Evolutionary conservation across 2,888 invertebrate species (phyloP).

Genomic region (Mayetiola destructor): DNA sequence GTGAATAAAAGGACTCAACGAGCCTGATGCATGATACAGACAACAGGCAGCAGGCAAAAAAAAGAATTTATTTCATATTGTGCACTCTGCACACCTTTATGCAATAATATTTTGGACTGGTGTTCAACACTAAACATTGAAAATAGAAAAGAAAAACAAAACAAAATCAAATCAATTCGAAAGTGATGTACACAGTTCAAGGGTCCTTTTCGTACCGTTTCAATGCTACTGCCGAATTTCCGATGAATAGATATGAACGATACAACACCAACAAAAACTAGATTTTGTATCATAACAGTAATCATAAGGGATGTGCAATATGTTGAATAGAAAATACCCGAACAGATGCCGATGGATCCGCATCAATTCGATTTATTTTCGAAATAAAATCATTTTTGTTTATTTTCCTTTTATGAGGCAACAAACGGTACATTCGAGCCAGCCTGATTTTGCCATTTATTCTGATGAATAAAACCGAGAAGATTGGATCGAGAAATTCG

Average conservation of each 20-base stretch:
- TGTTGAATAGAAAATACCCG: constrained; percentile 1
- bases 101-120: constrained; percentile 7
- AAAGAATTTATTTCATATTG: neutral
- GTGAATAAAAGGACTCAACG: neutral
- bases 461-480: neutral
- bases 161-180: too few relatives aligned
- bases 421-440: neutral
- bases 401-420: neutral
- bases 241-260: neutral
- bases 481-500: too few relatives aligned
- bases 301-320: constrained; percentile 5
- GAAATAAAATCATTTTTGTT: neutral
- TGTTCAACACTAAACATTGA: neutral
- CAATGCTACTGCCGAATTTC: neutral
- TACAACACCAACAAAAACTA: neutral
- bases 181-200: neutral
- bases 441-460: neutral
- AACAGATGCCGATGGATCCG: constrained; percentile 2
- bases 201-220: neutral
- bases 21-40: too few relatives aligned
- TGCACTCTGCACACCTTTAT: constrained; percentile 11
- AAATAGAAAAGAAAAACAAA: neutral
- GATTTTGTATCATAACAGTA: constrained; percentile 11
- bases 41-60: too few relatives aligned
- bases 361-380: neutral